Conservation (phyloP, 2,797 vertebrate species). For the Sebastes steindachneri region DNA sequence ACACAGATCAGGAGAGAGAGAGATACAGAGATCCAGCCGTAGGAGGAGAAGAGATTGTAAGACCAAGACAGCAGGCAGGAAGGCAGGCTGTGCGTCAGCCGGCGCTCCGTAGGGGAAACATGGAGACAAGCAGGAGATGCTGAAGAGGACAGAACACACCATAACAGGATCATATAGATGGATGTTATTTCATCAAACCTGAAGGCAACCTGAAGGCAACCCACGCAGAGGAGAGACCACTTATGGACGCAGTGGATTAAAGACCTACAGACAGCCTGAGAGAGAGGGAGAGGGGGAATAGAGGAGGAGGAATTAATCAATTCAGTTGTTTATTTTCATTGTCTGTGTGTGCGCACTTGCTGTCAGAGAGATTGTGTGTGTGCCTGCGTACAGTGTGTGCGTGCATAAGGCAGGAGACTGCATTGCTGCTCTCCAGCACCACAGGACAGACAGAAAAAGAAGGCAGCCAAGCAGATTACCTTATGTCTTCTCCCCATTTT, state of each 20-base stretch:
- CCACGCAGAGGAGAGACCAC: slow-evolving; percentile 79
- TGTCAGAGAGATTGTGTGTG: slow-evolving; percentile 53
- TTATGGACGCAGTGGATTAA: slow-evolving; percentile 83
- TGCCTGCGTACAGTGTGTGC: slow-evolving; percentile 37
- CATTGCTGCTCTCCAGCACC: slow-evolving; percentile 82
- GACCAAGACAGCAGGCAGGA: slow-evolving; percentile 69
- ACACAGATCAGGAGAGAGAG: slow-evolving; percentile 55
- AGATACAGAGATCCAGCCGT: slow-evolving; percentile 58
- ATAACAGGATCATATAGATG: slow-evolving; percentile 69
- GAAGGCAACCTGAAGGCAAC: slow-evolving; percentile 66
- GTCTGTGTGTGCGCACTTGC: slow-evolving; percentile 64
- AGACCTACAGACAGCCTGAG: slow-evolving; percentile 65
- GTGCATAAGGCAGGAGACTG: slow-evolving; percentile 73
- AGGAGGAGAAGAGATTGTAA: slow-evolving; percentile 71
- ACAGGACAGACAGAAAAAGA: slow-evolving; percentile 55
- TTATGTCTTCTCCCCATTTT: slow-evolving; percentile 45
- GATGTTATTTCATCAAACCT: slow-evolving; percentile 71
- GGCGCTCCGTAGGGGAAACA: slow-evolving; percentile 71
- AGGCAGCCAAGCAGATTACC: slow-evolving; percentile 55
- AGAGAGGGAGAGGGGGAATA: slow-evolving; percentile 33
- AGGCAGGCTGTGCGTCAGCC: slow-evolving; percentile 74
- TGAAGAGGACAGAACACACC: slow-evolving; percentile 58
- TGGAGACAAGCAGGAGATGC: slow-evolving; percentile 71
- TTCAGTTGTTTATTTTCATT: slow-evolving; percentile 77
- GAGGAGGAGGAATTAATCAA: slow-evolving; percentile 75